Base-by-base conservation (phyloP, 53 echinoderm and acorn worm genomes). In the Glandiceps talaboti region DNA sequence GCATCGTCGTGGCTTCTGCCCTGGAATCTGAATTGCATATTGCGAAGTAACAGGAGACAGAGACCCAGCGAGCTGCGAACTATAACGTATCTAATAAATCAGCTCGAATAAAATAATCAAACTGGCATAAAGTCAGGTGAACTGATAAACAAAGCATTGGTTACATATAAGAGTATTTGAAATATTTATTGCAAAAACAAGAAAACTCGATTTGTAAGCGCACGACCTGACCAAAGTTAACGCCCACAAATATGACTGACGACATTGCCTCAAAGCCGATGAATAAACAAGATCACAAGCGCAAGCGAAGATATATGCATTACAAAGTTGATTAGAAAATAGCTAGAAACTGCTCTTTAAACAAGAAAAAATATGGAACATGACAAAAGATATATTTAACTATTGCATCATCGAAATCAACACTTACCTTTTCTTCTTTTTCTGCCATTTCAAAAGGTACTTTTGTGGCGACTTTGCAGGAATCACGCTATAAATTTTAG, bases 401-500 rank as follows among this genome's bases (percentile, higher is more conserved):
- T 6, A 1, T 25, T 1, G 72, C 76, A 76, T 64, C 76, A 74
- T 27, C 1, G 26, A 28, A 85, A 80, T 1, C 33, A 75, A 85
- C 26, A 30, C 79, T 28, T 27, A 80, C 85, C 28, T 30, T 33
- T 85, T 80, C 85, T 32, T 85, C 28, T 79, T 85, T 72, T 0
- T 75, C 33, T 10, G 6, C 30, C 74, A 75, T 76, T 32, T 75
- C 30, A 80, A 80, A 31, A 80, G 73, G 33, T 45, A 1, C 1
- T 30, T 33, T 74, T 74, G 30, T 64, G 76, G 27, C 76, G 30
- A 10, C 29, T 45, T 26, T 27, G 25, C 14, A 28, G 25, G 1
- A 30, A 14, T 85, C 80, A 76, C 76, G 74, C 32, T 10, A 75
- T 33, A 80, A 73, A 27, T 85, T 85, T 85, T 75, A 26, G 85